A percentile compares a stretch with the other conserved stretches of the same genome.
Evolutionary conservation across 1,140 invertebrate species (phyloP).

Genomic region (Coenobita brevimanus): DNA sequence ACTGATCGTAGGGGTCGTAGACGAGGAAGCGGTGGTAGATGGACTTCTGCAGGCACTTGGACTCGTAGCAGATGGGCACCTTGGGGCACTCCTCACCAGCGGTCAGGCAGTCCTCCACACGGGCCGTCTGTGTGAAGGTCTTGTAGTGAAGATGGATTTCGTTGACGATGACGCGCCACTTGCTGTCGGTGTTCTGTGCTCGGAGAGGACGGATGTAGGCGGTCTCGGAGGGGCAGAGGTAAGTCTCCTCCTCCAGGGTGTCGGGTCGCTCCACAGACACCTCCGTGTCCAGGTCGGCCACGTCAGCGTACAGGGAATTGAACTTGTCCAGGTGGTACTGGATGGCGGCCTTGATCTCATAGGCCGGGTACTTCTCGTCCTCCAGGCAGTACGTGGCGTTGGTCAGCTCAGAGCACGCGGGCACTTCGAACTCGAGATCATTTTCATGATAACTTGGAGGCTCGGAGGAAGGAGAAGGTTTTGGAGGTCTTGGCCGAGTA

Average conservation of each 20-base stretch:
- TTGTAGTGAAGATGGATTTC: conserved; percentile 70
- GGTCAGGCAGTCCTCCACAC: conserved; percentile 70
- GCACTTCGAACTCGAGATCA: background rate
- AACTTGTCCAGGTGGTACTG: conserved; percentile 67
- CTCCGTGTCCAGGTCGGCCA: conserved; percentile 64
- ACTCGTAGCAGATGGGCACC: conserved; percentile 69
- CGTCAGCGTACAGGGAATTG: conserved; percentile 46
- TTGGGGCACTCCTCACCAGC: conserved; percentile 68
- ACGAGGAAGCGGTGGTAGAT: conserved; percentile 70
- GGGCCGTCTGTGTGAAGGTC: conserved; percentile 70
- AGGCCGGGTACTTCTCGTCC: conserved; percentile 62
- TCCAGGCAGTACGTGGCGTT: conserved; percentile 61
- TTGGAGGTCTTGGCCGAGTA: too few species aligned
- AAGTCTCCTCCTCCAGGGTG: conserved; percentile 69
- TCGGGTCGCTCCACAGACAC: conserved; percentile 69
- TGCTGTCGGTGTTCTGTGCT: conserved; percentile 70
- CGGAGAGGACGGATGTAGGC: conserved; percentile 70
- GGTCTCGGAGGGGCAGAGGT: conserved; percentile 68
- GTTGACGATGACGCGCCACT: conserved; percentile 71
- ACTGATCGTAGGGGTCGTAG: conserved; percentile 70
- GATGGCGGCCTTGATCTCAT: conserved; percentile 61
- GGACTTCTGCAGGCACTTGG: conserved; percentile 71
- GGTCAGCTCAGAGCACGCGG: conserved; percentile 39
- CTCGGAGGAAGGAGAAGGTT: too few species aligned
- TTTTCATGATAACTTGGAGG: too few species aligned